Conservation (phyloP, 2,888 invertebrate species). For the Penaeus monodon region DNA sequence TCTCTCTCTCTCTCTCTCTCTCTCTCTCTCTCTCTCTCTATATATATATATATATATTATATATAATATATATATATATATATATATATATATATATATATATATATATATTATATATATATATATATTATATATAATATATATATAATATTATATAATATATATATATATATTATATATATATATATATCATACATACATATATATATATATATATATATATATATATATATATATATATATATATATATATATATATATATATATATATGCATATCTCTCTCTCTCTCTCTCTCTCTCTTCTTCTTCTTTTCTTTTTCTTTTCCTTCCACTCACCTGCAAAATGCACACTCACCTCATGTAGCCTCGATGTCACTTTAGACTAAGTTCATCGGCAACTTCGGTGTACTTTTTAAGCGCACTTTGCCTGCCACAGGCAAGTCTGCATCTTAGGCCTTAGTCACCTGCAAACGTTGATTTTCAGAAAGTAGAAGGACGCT, state of each 20-base stretch:
- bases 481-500: too few species aligned
- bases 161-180: background rate
- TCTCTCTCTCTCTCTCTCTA: constrained; percentile 1
- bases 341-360: too few species aligned
- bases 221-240: background rate
- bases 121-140: too few species aligned
- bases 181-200: background rate
- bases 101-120: background rate
- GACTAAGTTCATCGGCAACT: too few species aligned
- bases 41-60: background rate
- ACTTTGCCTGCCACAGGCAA: too few species aligned
- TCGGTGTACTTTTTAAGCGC: too few species aligned
- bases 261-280: background rate
- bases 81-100: background rate
- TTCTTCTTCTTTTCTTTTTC: too few species aligned
- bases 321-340: too few species aligned
- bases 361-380: too few species aligned
- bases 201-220: background rate
- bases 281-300: too few species aligned
- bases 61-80: background rate
- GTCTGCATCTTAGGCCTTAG: too few species aligned
- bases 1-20: background rate
- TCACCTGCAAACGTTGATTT: too few species aligned
- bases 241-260: background rate
- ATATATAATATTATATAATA: background rate